phyloP scores from a whole-genome alignment of 2,113 vertebrate genomes.

The Agelaius tricolor region DNA sequence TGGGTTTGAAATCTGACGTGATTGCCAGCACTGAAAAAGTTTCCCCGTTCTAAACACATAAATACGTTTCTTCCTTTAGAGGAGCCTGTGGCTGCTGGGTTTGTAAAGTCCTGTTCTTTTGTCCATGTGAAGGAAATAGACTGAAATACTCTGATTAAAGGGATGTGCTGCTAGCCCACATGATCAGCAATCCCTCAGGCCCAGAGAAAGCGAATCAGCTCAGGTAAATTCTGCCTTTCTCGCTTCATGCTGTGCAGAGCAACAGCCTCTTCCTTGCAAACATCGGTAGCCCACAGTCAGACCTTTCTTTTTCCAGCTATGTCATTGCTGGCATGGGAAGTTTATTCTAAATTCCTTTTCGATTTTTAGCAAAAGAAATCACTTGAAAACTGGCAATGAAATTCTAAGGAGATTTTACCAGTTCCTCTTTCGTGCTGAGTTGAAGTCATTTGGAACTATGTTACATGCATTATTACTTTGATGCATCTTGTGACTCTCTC shows the following conservation, averaged over 20 bases:
- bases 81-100: conserved; percentile 2
- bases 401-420: conserved; percentile 30
- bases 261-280: conserved; percentile 32
- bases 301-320: conserved; percentile 17
- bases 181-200: background rate
- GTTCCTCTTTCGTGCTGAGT: conserved; percentile 34
- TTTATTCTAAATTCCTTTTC: conserved; percentile 29
- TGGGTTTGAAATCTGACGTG: background rate
- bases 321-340: background rate
- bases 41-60: background rate
- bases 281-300: background rate
- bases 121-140: background rate
- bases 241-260: background rate
- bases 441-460: conserved; percentile 60
- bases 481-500: conserved; percentile 62
- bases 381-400: conserved; percentile 4
- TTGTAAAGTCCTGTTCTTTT: background rate
- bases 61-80: background rate
- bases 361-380: conserved; percentile 7
- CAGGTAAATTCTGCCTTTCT: conserved; percentile 38
- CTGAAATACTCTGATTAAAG: background rate
- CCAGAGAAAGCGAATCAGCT: background rate
- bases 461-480: conserved; percentile 17
- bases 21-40: background rate
- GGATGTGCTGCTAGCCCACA: background rate